phyloP scores from a whole-genome alignment of 2,888 invertebrate genomes.

The Melolontha melolontha region DNA sequence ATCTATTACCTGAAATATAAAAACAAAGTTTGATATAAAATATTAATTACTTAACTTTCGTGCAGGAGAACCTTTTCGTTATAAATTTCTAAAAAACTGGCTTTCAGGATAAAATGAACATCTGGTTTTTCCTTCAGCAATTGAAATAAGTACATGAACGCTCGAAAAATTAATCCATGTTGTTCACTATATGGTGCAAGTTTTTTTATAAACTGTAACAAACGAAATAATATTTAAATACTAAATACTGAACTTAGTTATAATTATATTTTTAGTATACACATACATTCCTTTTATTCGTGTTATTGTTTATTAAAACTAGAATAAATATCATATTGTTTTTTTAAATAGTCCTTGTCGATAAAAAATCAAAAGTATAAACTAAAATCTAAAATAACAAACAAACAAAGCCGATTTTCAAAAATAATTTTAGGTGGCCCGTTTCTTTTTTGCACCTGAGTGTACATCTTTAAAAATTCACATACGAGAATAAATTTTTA shows the following conservation, averaged over 20 bases:
- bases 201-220: conserved; percentile 61
- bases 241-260: not conserved
- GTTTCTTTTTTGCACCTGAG: no score
- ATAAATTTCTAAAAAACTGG: conserved; percentile 95
- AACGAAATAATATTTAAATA: conserved; percentile 6
- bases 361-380: no score
- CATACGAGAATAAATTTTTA: no score
- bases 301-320: no score
- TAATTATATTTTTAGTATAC: not conserved
- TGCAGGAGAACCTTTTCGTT: conserved; percentile 86
- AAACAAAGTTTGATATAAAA: conserved; percentile 1
- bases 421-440: no score
- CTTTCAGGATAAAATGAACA: conserved; percentile 86
- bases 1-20: conserved; percentile 83
- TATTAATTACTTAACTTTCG: not conserved
- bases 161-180: conserved; percentile 90
- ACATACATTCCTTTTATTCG: no score
- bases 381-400: no score
- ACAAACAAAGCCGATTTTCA: no score
- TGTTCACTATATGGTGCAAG: conserved; percentile 71
- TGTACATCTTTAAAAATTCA: no score
- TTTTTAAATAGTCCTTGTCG: no score
- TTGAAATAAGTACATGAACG: conserved; percentile 90
- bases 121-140: conserved; percentile 82
- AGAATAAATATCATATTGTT: no score